A percentile compares a stretch with the other conserved stretches of the same genome.
Conservation (phyloP, 2,888 invertebrate genomes). For the Erebia aethiops region DNA sequence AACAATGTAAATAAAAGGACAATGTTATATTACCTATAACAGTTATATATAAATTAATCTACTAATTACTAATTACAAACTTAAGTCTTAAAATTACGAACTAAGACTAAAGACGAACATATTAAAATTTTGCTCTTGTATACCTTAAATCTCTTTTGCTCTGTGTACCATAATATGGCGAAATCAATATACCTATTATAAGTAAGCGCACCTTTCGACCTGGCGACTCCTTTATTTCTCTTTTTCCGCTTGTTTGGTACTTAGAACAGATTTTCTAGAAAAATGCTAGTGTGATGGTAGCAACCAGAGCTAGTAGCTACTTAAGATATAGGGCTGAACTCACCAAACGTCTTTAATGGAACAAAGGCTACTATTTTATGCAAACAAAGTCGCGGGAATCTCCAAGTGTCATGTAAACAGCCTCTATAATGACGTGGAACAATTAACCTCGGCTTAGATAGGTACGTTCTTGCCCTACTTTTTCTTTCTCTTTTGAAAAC, state of each 20-base stretch:
- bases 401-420: conserved; percentile 26
- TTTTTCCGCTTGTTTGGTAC: not conserved
- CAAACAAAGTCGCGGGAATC: conserved; percentile 19
- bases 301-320: no score
- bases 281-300: not conserved
- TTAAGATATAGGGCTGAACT: not conserved
- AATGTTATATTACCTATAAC: no score
- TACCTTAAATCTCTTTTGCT: no score
- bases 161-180: no score
- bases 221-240: not conserved
- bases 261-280: not conserved
- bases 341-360: not conserved
- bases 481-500: conserved; percentile 30
- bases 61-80: no score
- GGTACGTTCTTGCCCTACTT: conserved; percentile 35
- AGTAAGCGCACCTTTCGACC: not conserved
- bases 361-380: conserved; percentile 8
- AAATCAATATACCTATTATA: no score
- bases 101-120: no score
- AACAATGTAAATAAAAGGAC: no score
- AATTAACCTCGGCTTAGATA: conserved; percentile 45
- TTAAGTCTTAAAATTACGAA: no score
- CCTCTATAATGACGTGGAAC: conserved; percentile 34
- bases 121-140: not conserved
- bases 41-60: no score